These are phyloP conservation scores for Neosilurus mollespiculum DNA, from an alignment of 2,797 vertebrate genomes.

Conservation along the genomic window DNA sequence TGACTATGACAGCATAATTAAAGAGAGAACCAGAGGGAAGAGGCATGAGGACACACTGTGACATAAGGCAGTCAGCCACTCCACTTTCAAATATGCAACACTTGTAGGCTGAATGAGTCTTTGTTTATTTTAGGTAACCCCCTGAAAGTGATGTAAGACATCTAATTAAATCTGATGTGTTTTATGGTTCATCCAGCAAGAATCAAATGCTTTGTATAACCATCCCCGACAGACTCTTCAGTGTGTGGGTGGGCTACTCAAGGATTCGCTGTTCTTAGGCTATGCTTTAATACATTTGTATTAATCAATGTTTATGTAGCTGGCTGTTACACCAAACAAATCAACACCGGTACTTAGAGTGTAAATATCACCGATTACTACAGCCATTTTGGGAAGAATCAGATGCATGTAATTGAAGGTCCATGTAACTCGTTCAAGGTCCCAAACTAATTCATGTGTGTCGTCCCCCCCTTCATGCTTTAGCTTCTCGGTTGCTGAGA, in stretches of 20 bases:
- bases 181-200: constrained; percentile 3
- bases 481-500: constrained; percentile 88
- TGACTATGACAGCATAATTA: too few species aligned
- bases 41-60: too few species aligned
- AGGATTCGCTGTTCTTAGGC: background rate
- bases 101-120: too few species aligned
- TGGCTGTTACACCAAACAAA: background rate
- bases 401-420: background rate
- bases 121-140: too few species aligned
- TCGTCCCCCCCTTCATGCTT: background rate
- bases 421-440: background rate
- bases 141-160: background rate
- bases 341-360: background rate
- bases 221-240: background rate
- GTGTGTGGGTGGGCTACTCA: background rate
- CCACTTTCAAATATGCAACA: too few species aligned
- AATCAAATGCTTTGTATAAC: background rate
- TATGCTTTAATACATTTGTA: background rate
- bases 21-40: too few species aligned
- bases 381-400: background rate
- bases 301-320: background rate
- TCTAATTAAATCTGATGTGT: background rate
- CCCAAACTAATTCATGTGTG: background rate
- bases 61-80: too few species aligned
- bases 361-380: background rate